A percentile compares a stretch with the other conserved stretches of the same genome.
phyloP scores from a whole-genome alignment of 2,797 vertebrate genomes.

The Eulemur albifrons region DNA sequence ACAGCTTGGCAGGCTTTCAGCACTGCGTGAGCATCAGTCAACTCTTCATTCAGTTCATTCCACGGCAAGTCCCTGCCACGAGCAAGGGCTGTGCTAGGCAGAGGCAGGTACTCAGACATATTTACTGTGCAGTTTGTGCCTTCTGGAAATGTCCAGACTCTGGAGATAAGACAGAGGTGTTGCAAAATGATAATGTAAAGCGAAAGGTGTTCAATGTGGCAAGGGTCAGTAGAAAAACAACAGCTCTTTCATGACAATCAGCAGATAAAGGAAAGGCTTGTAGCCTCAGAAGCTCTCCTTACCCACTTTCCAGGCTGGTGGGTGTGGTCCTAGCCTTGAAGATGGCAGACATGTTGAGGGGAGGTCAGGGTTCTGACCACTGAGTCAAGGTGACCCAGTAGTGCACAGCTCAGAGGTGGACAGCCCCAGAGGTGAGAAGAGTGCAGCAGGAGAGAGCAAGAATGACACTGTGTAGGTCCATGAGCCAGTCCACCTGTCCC shows the following conservation, averaged over 20 bases:
- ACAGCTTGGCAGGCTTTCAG: slow-evolving; percentile 10
- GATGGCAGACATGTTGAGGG: neutral
- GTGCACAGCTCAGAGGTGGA: neutral
- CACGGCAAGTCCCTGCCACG: neutral
- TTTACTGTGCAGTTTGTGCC: neutral
- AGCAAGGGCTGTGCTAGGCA: neutral
- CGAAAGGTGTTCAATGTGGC: neutral
- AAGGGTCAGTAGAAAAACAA: neutral
- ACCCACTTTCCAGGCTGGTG: too few relatives aligned
- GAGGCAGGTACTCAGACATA: neutral
- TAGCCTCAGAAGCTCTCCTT: neutral
- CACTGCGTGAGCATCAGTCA: neutral
- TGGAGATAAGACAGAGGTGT: neutral
- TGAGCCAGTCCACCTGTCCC: too few relatives aligned
- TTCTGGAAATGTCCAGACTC: neutral
- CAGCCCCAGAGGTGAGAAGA: neutral
- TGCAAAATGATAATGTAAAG: neutral
- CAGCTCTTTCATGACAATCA: neutral
- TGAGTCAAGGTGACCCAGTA: neutral
- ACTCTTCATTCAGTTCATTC: neutral
- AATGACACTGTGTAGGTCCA: accelerated
- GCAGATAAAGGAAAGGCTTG: neutral
- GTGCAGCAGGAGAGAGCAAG: neutral
- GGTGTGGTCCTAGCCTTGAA: neutral
- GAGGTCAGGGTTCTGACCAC: neutral